Evolutionary conservation across 2,113 vertebrate genomes (phyloP), one percentile per base, ranked within the genome.

Genomic region (Apeltes quadracus): DNA sequence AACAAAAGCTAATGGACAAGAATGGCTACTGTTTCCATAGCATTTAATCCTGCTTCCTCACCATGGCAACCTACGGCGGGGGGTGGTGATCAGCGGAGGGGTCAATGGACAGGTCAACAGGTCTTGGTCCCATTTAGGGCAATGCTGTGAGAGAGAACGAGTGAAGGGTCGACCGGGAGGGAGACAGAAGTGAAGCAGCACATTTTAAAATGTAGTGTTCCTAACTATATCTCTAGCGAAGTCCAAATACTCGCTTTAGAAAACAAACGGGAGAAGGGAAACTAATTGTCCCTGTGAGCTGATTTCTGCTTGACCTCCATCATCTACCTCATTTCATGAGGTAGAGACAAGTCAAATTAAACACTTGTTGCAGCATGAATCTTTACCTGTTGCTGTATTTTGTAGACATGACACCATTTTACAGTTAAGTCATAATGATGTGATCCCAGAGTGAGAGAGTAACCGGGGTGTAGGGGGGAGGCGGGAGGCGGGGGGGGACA

Each of bases 11-110:
- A 68, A 76, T 65, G 67, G 79, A 86, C 76, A 79, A 84, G 80
- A 79, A 72, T 57, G 76, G 79, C 80, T 81, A 41, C 69, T 87
- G 86, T 94, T 95, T 83, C 93, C 90, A 84, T 84, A 71, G 91
- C 0, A 75, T 79, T 89, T 93, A 92, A 94, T 94, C 92, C 91
- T 72, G 54, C 51, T 50, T 72, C 75, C 62, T 61, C 78, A 29
- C 83, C 46, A 25, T 82, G 70, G 64, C 62, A 70, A 73, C 65
- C 79, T 77, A 75, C 78, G 89, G 78, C 78, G 62, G 82, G 88
- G 84, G 89, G 82, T 69, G 86, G 64, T 69, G 82, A 82, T 90
- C 84, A 84, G 76, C 44, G 68, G 71, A 86, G 57, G 71, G 65
- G 70, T 91, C 92, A 84, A 0, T 0, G 69, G 72, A 56, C 72